Percentiles rank a stretch among this genome's conserved stretches.
Conservation (phyloP, 2,113 vertebrate genomes). For the Lepus europaeus region DNA sequence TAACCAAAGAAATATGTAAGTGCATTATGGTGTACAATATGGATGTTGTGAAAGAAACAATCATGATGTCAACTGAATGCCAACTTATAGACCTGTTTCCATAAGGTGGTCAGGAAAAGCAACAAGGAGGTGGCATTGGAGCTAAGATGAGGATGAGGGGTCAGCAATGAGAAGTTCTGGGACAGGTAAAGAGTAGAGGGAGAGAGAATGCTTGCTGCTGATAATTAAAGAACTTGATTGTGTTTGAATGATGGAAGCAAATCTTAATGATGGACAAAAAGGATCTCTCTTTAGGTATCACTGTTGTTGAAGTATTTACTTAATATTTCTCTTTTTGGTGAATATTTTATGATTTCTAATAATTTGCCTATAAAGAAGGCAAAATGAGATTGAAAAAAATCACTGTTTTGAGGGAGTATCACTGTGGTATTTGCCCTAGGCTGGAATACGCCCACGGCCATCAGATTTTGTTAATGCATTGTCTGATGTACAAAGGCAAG, state of each 20-base stretch:
- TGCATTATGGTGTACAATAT: not conserved
- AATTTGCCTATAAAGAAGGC: not conserved
- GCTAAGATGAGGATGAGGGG: not conserved
- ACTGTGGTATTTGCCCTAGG: not conserved
- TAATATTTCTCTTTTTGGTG: not conserved
- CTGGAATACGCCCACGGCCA: not conserved
- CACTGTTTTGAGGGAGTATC: not conserved
- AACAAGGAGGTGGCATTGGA: not conserved
- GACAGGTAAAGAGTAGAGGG: not conserved
- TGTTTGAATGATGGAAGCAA: not conserved
- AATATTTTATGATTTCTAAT: not conserved
- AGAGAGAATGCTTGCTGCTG: not conserved
- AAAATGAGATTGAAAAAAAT: slow-evolving; percentile 19
- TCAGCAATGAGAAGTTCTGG: not conserved
- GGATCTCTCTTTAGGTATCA: not conserved
- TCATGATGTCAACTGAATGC: not conserved
- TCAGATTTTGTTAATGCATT: not conserved
- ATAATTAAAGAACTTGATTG: not conserved
- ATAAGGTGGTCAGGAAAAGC: not conserved
- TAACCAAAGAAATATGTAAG: not conserved
- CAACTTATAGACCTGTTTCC: not conserved
- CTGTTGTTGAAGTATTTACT: not conserved
- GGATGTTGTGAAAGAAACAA: not conserved
- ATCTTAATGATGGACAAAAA: not conserved
- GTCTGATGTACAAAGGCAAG: not conserved